These are phyloP conservation scores for Muntiacus reevesi DNA, from an alignment of 2,113 vertebrate species.

Conservation along the genomic window DNA sequence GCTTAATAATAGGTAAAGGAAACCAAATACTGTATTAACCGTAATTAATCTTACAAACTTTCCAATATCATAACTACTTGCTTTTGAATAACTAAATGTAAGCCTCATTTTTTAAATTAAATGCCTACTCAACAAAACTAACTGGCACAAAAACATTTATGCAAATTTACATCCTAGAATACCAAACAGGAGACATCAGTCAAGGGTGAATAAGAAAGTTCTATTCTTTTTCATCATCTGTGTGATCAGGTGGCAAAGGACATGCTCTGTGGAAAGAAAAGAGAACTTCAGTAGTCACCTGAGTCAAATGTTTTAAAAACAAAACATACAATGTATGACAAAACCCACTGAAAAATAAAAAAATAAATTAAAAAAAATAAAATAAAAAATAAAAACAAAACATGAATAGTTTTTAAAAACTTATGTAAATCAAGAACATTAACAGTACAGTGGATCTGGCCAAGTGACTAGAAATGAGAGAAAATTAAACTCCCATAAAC, in stretches of 20 bases:
- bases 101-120: conserved; percentile 49
- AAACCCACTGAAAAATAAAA: too few relatives aligned
- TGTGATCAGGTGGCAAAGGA: conserved; percentile 61
- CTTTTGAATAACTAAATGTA: conserved; percentile 40
- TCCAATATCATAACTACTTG: conserved; percentile 39
- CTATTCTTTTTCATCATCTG: conserved; percentile 67
- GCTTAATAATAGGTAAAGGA: conserved; percentile 42
- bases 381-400: background rate
- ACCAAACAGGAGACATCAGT: conserved; percentile 16
- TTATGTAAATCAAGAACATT: background rate
- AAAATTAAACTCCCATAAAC: conserved; percentile 24
- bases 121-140: conserved; percentile 46
- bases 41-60: conserved; percentile 16
- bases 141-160: conserved; percentile 26
- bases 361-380: too few relatives aligned
- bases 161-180: conserved; percentile 50
- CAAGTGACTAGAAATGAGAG: conserved; percentile 26
- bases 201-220: conserved; percentile 26
- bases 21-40: conserved; percentile 10
- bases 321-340: too few relatives aligned
- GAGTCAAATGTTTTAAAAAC: background rate
- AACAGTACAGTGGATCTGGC: background rate
- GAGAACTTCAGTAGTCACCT: conserved; percentile 40
- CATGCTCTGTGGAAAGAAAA: conserved; percentile 59
- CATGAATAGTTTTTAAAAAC: background rate